Evolutionary conservation across 2,113 vertebrate species (phyloP).

Genomic region (Silurus meridionalis): DNA sequence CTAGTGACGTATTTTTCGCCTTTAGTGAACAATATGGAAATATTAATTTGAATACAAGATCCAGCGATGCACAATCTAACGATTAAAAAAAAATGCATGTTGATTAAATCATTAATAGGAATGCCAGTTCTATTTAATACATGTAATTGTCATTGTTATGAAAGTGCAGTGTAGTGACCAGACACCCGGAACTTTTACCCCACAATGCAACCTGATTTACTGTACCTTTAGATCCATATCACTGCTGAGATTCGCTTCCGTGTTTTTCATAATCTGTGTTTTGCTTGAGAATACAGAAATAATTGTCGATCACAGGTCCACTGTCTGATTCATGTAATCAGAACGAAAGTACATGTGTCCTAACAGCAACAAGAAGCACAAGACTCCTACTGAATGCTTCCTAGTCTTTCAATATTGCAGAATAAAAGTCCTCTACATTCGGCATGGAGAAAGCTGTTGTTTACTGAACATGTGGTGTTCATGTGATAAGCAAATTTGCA

Average conservation of each 20-base stretch:
- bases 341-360: too few relatives aligned
- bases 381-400: too few relatives aligned
- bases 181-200: not conserved
- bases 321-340: too few relatives aligned
- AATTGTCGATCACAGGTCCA: too few relatives aligned
- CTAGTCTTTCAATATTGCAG: too few relatives aligned
- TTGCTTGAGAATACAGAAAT: too few relatives aligned
- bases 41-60: not conserved
- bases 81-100: not conserved
- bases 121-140: not conserved
- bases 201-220: not conserved
- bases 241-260: not conserved
- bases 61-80: not conserved
- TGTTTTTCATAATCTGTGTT: not conserved
- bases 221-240: constrained; percentile 8
- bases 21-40: not conserved
- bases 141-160: not conserved
- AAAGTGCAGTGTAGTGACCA: not conserved
- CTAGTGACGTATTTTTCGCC: not conserved
- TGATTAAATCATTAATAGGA: not conserved
- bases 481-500: too few relatives aligned
- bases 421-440: too few relatives aligned
- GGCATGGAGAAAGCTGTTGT: too few relatives aligned
- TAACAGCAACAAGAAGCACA: too few relatives aligned
- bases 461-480: too few relatives aligned